phyloP scores from a whole-genome alignment of 2,797 vertebrate genomes.

The Catharus ustulatus region DNA sequence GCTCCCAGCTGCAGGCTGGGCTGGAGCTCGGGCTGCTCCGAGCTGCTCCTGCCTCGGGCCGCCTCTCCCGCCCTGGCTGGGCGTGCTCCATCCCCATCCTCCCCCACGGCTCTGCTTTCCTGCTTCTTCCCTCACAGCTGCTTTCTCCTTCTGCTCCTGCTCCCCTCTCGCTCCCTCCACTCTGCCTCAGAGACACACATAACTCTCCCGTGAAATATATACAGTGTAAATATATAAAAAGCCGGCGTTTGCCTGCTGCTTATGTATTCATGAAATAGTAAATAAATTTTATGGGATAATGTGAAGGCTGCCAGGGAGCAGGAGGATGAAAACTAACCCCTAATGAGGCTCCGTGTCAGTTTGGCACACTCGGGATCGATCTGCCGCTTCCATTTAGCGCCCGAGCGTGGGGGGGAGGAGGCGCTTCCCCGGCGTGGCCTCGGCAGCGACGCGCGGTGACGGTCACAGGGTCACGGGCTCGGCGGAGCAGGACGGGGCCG shows the following conservation, averaged over 20 bases:
- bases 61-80: neutral
- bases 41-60: neutral
- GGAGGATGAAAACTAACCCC: slow-evolving; percentile 80
- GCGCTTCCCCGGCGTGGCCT: neutral
- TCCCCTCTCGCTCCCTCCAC: slow-evolving; percentile 65
- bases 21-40: neutral
- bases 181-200: slow-evolving; percentile 80
- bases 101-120: neutral
- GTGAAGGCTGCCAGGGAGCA: slow-evolving; percentile 84
- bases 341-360: slow-evolving; percentile 79
- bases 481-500: rapidly evolving
- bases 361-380: slow-evolving; percentile 76
- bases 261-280: slow-evolving; percentile 88
- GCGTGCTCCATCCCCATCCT: neutral
- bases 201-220: slow-evolving; percentile 84
- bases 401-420: neutral
- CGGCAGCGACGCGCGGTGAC: neutral
- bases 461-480: slow-evolving; percentile 3
- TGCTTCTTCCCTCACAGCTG: slow-evolving; percentile 68
- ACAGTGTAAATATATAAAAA: slow-evolving; percentile 87
- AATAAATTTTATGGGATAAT: slow-evolving; percentile 88
- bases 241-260: slow-evolving; percentile 83
- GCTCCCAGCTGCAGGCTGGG: neutral
- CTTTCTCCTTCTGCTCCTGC: slow-evolving; percentile 76
- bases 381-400: slow-evolving; percentile 62